Percentiles rank a stretch among this genome's conserved stretches.
Evolutionary conservation across 2,113 vertebrate genomes (phyloP).

Genomic region (Azemiops feae): DNA sequence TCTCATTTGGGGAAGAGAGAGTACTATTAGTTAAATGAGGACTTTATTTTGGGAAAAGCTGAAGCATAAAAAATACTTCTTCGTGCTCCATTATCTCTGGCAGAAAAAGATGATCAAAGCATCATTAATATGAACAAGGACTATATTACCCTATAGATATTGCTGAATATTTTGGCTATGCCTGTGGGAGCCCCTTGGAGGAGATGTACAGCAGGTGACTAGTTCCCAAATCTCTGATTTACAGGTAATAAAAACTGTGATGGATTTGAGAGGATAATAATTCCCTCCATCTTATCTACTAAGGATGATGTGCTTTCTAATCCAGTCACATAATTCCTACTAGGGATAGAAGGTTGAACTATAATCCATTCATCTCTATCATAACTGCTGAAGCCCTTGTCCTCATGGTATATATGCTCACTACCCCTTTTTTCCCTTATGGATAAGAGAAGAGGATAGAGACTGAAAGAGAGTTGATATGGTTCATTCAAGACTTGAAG

Average conservation of each 20-base stretch:
- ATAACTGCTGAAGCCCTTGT: not conserved
- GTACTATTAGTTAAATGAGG: not conserved
- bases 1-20: not conserved
- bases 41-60: not conserved
- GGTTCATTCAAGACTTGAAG: not conserved
- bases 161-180: too few relatives aligned
- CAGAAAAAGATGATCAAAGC: not conserved
- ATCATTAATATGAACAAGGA: not conserved
- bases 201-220: too few relatives aligned
- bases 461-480: not conserved
- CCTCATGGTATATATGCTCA: not conserved
- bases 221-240: not conserved
- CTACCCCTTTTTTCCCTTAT: not conserved
- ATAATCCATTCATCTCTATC: not conserved
- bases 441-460: not conserved
- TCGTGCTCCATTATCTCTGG: not conserved
- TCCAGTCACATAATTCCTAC: not conserved
- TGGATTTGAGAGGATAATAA: not conserved
- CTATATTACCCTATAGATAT: too few relatives aligned
- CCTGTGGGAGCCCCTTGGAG: too few relatives aligned
- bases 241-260: not conserved
- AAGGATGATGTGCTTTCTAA: not conserved
- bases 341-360: not conserved
- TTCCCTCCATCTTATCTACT: not conserved
- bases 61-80: not conserved